Evolutionary conservation across 2,113 vertebrate species (phyloP), one percentile per base, ranked within the genome.

Genomic region (Nibea albiflora): DNA sequence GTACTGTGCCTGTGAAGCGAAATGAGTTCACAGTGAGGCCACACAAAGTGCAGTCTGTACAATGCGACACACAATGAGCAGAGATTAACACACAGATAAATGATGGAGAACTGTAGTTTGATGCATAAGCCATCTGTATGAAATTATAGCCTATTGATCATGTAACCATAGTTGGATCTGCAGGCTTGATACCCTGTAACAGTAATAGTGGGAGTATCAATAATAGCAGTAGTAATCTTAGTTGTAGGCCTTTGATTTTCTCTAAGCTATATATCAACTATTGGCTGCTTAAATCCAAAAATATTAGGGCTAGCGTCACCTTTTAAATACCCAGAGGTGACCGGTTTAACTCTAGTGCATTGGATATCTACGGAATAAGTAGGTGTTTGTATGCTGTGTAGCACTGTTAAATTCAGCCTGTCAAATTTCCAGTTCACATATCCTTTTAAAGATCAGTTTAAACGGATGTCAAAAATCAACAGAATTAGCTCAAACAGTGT

Each of bases 11-110:
- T 19, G 26, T 79, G 3, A 73, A 70, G 58, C 24, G 28, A 79
- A 22, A 53, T 39, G 54, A 56, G 84, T 77, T 84, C 80, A 86
- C 28, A 39, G 24, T 5, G 53, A 73, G 76, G 57, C 68, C 73
- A 78, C 12, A 65, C 28, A 31, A 42, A 11, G 24, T 60, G 50
- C 44, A 73, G 20, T 56, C 20, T 42, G 17, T n/a, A 8, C 28
- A 75, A 82, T 58, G 14, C n/a, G 53, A 62, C 8, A 17, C 42
- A 60, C 11, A 39, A 54, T 62, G 4, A 2, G 31, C 19, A 50
- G 17, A 60, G 0, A 20, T 60, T 57, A 17, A 62, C 31, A 62
- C 31, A 14, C 1, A 52, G 31, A 65, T n/a, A 6, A n/a, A 35
- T 73, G 1, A 78, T 39, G 26, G 8, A 19, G 39, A 56, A 42